These are phyloP conservation scores for Papilio polytes DNA, from an alignment of 1,140 invertebrate genomes.

Conservation along the genomic window DNA sequence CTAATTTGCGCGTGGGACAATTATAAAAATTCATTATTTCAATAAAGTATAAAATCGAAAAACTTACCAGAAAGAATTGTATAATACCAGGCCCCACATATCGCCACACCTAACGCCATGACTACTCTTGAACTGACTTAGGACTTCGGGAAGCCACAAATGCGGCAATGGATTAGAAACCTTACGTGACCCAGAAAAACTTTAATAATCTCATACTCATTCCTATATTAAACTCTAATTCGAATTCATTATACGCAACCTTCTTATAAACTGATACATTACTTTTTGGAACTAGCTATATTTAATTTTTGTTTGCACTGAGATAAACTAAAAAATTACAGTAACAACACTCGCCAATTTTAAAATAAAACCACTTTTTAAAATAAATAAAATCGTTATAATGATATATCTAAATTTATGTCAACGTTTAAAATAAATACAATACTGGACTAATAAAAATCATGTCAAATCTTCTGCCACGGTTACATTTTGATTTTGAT, in stretches of 20 bases:
- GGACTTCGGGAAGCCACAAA: constrained; percentile 60
- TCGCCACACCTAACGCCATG: constrained; percentile 69
- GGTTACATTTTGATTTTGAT: constrained; percentile 32
- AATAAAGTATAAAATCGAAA: constrained; percentile 6
- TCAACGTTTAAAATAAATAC: neutral
- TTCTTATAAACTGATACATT: neutral
- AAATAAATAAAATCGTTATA: constrained; percentile 6
- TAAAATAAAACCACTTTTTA: neutral
- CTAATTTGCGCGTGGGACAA: neutral
- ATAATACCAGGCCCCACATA: constrained; percentile 75
- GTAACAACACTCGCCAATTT: neutral
- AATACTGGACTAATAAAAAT: neutral
- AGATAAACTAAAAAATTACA: neutral
- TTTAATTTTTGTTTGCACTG: neutral
- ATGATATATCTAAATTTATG: neutral
- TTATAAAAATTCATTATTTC: neutral
- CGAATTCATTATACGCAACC: neutral
- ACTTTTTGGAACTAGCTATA: neutral
- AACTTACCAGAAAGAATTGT: constrained; percentile 74
- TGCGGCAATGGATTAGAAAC: constrained; percentile 66
- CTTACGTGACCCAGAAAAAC: constrained; percentile 60
- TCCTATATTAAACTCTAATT: constrained; percentile 2
- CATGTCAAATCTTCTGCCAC: constrained; percentile 32
- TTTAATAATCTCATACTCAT: constrained; percentile 25
- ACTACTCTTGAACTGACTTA: constrained; percentile 56